These are phyloP conservation scores for Nipponia nippon DNA, from an alignment of 2,113 vertebrate species.

Conservation along the genomic window DNA sequence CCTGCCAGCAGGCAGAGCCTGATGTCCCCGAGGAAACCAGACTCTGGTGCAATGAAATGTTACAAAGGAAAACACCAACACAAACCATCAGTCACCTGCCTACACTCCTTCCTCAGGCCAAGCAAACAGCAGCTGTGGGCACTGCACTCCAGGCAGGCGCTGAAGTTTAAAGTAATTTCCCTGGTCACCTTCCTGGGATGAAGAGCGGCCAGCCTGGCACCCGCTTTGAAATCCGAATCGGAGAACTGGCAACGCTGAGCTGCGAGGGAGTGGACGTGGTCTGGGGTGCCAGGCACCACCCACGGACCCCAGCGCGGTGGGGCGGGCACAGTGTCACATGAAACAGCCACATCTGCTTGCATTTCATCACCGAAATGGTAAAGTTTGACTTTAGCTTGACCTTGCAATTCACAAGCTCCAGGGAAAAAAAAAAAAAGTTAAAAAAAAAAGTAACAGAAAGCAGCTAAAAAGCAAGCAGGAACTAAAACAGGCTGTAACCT, in stretches of 20 bases:
- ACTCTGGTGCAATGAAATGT: not conserved
- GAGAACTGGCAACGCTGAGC: not conserved
- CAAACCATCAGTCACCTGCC: not conserved
- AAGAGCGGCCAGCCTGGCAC: not conserved
- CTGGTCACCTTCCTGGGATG: not conserved
- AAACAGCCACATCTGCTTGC: constrained; percentile 75
- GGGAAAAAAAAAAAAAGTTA: not conserved
- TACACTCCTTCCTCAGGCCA: not conserved
- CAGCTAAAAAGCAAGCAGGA: constrained; percentile 69
- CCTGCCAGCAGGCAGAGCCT: not conserved
- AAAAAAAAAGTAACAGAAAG: constrained; percentile 40
- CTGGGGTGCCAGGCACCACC: constrained; percentile 23
- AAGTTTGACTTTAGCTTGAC: constrained; percentile 76
- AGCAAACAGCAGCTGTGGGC: not conserved
- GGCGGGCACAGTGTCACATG: constrained; percentile 9
- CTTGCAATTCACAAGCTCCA: constrained; percentile 71
- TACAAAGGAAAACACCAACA: not conserved
- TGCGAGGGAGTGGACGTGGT: not conserved
- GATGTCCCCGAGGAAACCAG: not conserved
- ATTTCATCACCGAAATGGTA: constrained; percentile 67
- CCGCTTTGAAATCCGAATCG: not conserved
- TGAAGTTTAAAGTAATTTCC: not conserved
- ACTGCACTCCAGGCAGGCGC: accelerated
- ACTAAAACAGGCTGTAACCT: constrained; percentile 62
- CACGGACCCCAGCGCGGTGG: not conserved